These are phyloP conservation scores for Nycticorax nycticorax DNA, from an alignment of 2,113 vertebrate genomes.

Conservation along the genomic window DNA sequence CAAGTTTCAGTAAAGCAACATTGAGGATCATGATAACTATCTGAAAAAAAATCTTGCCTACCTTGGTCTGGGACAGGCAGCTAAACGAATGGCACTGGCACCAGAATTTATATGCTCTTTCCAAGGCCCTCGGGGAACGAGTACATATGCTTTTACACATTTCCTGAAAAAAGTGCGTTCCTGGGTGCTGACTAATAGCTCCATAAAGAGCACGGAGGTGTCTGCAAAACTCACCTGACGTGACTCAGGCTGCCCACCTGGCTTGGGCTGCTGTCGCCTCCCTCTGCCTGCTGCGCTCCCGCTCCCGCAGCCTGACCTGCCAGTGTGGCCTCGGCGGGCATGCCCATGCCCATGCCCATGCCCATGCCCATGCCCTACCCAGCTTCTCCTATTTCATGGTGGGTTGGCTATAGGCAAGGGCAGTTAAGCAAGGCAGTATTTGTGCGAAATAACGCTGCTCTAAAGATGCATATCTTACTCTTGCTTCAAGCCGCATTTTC, in stretches of 20 bases:
- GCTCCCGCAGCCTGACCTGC: background rate
- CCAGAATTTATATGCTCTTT: background rate
- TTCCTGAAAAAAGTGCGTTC: background rate
- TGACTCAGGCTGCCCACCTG: background rate
- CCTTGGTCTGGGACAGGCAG: background rate
- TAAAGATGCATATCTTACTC: background rate
- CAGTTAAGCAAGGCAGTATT: background rate
- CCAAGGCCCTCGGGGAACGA: background rate
- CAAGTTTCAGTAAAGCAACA: background rate
- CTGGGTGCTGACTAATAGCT: background rate
- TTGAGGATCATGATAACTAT: background rate
- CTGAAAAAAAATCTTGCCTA: background rate
- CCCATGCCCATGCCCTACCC: background rate
- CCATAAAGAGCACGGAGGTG: background rate
- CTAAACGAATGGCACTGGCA: background rate
- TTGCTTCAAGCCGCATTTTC: background rate
- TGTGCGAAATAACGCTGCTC: background rate
- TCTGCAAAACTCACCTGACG: background rate
- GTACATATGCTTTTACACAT: fast-evolving
- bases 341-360: no score
- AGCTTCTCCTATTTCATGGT: background rate
- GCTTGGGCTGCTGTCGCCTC: background rate
- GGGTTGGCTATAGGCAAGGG: background rate
- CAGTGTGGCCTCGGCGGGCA: fast-evolving
- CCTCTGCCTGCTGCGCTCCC: fast-evolving